Conservation (phyloP, 2,113 vertebrate species). For the Delphinapterus leucas region DNA sequence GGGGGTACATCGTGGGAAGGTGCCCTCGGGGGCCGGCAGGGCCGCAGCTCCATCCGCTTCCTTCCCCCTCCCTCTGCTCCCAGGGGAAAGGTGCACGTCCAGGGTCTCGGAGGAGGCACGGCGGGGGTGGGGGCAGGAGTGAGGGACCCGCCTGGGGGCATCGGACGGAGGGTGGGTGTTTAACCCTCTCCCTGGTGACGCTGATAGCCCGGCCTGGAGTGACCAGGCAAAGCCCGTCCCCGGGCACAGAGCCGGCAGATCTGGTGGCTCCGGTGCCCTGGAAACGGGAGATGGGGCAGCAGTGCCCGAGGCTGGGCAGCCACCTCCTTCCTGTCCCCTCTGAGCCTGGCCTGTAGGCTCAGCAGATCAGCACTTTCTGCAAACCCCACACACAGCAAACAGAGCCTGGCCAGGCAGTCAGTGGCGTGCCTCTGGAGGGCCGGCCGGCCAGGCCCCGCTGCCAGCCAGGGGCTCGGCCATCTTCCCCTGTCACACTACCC, state of each 20-base stretch:
- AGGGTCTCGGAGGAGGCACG: background rate
- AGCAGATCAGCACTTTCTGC: background rate
- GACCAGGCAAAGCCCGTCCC: background rate
- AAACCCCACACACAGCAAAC: background rate
- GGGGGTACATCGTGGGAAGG: background rate
- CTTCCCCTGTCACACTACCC: accelerated
- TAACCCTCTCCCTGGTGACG: background rate
- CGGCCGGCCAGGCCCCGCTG: background rate
- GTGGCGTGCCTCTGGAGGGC: background rate
- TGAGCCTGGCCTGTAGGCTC: background rate
- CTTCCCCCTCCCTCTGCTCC: background rate
- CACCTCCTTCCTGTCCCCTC: background rate
- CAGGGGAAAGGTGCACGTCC: background rate
- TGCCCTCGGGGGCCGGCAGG: background rate
- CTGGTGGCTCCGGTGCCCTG: background rate
- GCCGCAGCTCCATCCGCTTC: background rate
- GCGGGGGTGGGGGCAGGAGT: background rate
- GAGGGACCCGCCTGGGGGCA: background rate
- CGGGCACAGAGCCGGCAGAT: background rate
- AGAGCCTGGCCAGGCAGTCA: background rate
- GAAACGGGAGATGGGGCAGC: background rate
- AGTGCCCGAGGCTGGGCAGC: background rate
- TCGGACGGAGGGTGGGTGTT: accelerated
- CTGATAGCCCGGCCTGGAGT: background rate
- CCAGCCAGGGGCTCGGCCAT: slow-evolving; percentile 39